Base-by-base conservation (phyloP, 1,140 invertebrate species). In the Trichoplusia ni region DNA sequence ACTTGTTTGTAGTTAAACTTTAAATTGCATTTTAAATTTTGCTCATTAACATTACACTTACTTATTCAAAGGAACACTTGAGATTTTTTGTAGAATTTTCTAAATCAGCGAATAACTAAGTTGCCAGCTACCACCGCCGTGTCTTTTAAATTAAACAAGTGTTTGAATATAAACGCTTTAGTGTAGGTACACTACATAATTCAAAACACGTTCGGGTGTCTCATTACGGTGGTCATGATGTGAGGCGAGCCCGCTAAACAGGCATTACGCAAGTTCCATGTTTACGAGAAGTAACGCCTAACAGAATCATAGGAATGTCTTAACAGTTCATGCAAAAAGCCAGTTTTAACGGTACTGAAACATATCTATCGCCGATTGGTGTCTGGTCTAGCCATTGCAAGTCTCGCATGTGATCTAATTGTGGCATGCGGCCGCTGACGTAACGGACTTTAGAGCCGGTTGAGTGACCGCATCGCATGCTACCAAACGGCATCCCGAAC, bases 11-110 rank as follows among this genome's bases (percentile, higher is more conserved):
- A 68, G 73, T 64, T 65, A 76, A 81, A 84, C 74, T 85, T 84
- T 85, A 85, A 82, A 85, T 85, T 83, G 77, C 76, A 82, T 84
- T 85, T 85, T 82, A 85, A 85, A 84, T 79, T 82, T 84, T 71
- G 42, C 71, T 79, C 71, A 73, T 79, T 82, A 85, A 82, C 75
- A 74, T 81, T 74, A 70, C 65, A 47, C 56, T 72, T 67, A 54
- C 44, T 69, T 53, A 74, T 72, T 71, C 69, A 65, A 73, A 74
- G 62, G 69, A 69, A 54, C 60, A 64, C 66, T 73, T 73, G 62
- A n/a, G 67, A 73, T 70, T 70, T 71, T 71, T 72, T 21, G 19
- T 18, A 42, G 56, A 51, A 44, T 49, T 46, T 27, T 66, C 21
- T 67, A 51, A 65, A 53, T 60, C 60, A 60, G 40, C 19, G 44